Evolutionary conservation across 2,797 vertebrate genomes (phyloP).

Genomic region (Clarias fuscus): DNA sequence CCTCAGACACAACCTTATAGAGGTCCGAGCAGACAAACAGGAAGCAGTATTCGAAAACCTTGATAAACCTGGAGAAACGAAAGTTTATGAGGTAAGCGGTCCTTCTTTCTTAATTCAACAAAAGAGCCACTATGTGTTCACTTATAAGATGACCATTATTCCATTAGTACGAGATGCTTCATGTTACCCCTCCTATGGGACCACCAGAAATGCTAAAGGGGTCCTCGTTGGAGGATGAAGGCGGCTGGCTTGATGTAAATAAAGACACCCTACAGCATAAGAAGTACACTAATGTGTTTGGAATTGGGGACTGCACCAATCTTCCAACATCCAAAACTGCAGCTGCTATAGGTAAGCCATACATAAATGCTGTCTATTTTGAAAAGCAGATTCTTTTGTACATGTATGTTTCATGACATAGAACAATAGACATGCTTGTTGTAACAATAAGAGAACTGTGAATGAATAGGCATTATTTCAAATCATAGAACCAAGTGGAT

Average conservation of each 20-base stretch:
- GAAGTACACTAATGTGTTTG: slow-evolving; percentile 91
- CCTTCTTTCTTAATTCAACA: background rate
- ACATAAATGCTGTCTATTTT: background rate
- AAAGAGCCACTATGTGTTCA: background rate
- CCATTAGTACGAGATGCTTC: slow-evolving; percentile 93
- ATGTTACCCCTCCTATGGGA: slow-evolving; percentile 97
- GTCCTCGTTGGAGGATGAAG: slow-evolving; percentile 78
- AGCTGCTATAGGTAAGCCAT: slow-evolving; percentile 86
- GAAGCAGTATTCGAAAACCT: slow-evolving; percentile 95
- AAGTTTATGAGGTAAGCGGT: slow-evolving; percentile 79
- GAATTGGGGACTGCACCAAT: slow-evolving; percentile 95
- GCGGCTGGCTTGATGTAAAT: slow-evolving; percentile 90
- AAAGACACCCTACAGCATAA: slow-evolving; percentile 91
- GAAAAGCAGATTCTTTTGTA: background rate
- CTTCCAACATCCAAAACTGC: slow-evolving; percentile 91
- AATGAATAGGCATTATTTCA: background rate
- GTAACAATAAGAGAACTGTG: background rate
- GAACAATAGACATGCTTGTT: background rate
- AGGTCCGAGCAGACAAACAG: slow-evolving; percentile 87
- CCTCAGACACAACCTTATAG: slow-evolving; percentile 84
- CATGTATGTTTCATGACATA: background rate
- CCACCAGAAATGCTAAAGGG: slow-evolving; percentile 80
- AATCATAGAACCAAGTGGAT: background rate
- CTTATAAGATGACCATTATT: slow-evolving; percentile 4
- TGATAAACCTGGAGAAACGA: slow-evolving; percentile 85